phyloP scores from a whole-genome alignment of 2,113 vertebrate species.

The Myotis yumanensis region DNA sequence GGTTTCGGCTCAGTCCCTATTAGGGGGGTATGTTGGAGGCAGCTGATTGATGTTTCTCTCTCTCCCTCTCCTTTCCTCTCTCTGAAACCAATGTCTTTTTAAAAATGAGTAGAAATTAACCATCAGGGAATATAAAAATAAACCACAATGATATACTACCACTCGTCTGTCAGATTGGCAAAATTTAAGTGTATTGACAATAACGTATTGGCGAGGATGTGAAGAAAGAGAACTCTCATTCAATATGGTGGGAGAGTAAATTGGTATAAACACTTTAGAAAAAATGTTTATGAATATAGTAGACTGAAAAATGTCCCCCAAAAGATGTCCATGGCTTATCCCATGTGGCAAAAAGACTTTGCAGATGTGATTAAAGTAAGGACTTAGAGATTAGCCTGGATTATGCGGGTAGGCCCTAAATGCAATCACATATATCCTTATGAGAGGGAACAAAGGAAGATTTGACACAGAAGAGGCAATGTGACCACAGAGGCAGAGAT shows the following conservation, averaged over 20 bases:
- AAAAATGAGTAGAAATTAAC: neutral
- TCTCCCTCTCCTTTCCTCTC: too few species aligned
- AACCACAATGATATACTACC: neutral
- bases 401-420: neutral
- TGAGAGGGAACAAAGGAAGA: neutral
- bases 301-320: neutral
- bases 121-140: conserved; percentile 12
- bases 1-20: too few species aligned
- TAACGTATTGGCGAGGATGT: neutral
- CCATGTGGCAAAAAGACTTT: neutral
- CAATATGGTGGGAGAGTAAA: neutral
- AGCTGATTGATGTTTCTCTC: too few species aligned
- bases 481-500: neutral
- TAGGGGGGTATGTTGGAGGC: too few species aligned
- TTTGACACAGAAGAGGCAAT: neutral
- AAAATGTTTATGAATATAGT: neutral
- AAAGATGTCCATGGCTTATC: neutral
- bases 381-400: neutral
- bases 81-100: too few species aligned
- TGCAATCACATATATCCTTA: neutral
- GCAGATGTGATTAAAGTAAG: neutral
- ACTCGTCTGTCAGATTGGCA: neutral
- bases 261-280: neutral
- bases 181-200: neutral
- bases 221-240: neutral